These are phyloP conservation scores for Caerostris extrusa DNA, from an alignment of 1,140 invertebrate genomes.

Conservation along the genomic window DNA sequence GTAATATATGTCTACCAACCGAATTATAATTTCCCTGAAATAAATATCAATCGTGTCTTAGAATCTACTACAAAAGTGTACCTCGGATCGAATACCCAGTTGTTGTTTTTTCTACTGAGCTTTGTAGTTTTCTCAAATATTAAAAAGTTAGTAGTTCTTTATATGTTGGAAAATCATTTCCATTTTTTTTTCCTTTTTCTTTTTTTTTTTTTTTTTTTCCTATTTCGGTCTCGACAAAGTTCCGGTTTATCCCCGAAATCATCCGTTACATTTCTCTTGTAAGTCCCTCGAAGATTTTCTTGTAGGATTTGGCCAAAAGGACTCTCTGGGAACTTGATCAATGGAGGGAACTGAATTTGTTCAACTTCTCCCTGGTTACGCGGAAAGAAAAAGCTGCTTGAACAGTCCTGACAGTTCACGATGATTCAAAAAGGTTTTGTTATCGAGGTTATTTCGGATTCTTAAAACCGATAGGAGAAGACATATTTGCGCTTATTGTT, in stretches of 20 bases:
- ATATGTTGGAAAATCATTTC: background rate
- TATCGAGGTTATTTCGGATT: too few species aligned
- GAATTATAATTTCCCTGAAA: background rate
- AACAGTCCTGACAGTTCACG: background rate
- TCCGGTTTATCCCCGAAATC: background rate
- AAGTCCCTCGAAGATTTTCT: background rate
- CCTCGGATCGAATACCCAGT: background rate
- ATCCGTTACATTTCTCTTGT: background rate
- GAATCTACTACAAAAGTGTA: background rate
- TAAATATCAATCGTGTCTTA: background rate
- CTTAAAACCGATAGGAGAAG: too few species aligned
- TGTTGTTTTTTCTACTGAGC: background rate
- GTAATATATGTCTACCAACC: too few species aligned
- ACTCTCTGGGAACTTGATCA: background rate
- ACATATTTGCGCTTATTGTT: too few species aligned
- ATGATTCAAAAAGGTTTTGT: background rate
- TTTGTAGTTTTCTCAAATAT: background rate
- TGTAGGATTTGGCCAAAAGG: background rate
- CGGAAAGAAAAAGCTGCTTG: background rate
- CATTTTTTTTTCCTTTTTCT: background rate
- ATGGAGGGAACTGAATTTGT: background rate
- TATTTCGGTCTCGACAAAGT: background rate
- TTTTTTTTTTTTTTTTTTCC: too few species aligned
- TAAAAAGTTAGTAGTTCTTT: background rate
- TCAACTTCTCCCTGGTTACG: background rate